Percentiles rank a stretch among this genome's conserved stretches.
Conservation (phyloP, 2,888 invertebrate genomes). For the Xylophagus ater region DNA sequence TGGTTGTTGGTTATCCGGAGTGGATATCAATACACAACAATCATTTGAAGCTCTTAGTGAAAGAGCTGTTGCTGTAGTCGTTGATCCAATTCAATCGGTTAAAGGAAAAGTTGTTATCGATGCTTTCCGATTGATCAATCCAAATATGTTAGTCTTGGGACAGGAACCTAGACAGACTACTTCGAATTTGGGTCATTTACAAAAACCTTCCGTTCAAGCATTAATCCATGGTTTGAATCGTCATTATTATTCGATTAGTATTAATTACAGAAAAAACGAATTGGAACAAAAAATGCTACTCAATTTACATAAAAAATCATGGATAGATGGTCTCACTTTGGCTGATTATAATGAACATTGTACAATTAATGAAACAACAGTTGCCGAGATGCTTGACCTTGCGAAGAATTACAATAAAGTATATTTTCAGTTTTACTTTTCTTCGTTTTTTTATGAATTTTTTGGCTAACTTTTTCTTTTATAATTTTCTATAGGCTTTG, state of each 20-base stretch:
- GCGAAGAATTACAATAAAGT: constrained; percentile 94
- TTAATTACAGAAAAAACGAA: constrained; percentile 98
- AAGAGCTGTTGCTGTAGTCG: constrained; percentile 96
- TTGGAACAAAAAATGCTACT: constrained; percentile 98
- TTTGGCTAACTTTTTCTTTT: constrained; percentile 9
- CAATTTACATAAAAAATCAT: constrained; percentile 96
- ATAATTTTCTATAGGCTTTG: constrained; percentile 51
- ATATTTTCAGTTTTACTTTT: constrained; percentile 22
- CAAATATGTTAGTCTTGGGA: constrained; percentile 97
- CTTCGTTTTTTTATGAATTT: neutral
- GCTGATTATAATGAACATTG: constrained; percentile 90
- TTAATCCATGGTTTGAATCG: constrained; percentile 97
- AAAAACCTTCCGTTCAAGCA: constrained; percentile 98
- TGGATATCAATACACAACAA: constrained; percentile 99
- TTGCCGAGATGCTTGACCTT: constrained; percentile 91
- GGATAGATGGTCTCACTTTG: constrained; percentile 91
- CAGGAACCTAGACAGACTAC: constrained; percentile 99
- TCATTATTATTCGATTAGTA: constrained; percentile 98
- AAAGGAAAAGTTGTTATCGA: constrained; percentile 99
- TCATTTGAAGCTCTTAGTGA: constrained; percentile 98
- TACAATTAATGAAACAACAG: constrained; percentile 83
- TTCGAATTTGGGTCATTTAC: constrained; percentile 94
- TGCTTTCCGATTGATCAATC: constrained; percentile 97
- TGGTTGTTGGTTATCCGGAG: constrained; percentile 98
- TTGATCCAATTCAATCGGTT: constrained; percentile 98